Evolutionary conservation across 2,797 vertebrate species (phyloP).

Genomic region (Oreochromis grahami): DNA sequence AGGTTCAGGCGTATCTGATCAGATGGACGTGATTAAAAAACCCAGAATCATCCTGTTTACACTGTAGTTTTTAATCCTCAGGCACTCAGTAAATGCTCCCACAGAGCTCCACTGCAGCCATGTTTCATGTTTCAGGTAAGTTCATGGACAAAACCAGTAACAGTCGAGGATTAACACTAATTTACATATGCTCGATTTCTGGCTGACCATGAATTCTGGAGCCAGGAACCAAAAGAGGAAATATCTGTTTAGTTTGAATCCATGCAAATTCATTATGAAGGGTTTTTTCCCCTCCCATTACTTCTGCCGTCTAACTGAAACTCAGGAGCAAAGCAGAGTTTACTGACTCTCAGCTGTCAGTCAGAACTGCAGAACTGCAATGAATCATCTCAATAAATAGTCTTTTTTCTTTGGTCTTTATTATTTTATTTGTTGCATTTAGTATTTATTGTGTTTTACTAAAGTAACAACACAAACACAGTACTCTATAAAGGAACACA

Average conservation of each 20-base stretch:
- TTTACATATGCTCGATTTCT: background rate
- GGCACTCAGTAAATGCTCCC: background rate
- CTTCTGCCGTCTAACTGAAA: background rate
- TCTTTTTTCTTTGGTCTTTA: background rate
- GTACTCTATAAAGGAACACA: background rate
- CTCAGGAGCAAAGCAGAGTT: background rate
- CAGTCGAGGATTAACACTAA: background rate
- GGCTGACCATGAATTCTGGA: background rate
- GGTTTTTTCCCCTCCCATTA: accelerated
- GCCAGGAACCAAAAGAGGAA: background rate
- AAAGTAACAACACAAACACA: background rate
- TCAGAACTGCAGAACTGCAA: background rate
- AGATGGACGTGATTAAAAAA: background rate
- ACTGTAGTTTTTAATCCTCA: background rate
- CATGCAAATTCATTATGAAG: background rate
- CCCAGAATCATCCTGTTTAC: background rate
- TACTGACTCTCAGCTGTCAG: background rate
- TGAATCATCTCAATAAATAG: background rate
- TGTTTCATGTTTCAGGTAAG: background rate
- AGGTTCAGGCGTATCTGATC: background rate
- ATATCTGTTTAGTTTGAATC: background rate
- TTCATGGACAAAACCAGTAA: background rate
- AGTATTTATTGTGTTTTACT: background rate
- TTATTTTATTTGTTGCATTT: background rate
- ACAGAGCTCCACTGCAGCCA: background rate